These are phyloP conservation scores for Xylocampa areola DNA, from an alignment of 2,888 invertebrate species.

Conservation along the genomic window DNA sequence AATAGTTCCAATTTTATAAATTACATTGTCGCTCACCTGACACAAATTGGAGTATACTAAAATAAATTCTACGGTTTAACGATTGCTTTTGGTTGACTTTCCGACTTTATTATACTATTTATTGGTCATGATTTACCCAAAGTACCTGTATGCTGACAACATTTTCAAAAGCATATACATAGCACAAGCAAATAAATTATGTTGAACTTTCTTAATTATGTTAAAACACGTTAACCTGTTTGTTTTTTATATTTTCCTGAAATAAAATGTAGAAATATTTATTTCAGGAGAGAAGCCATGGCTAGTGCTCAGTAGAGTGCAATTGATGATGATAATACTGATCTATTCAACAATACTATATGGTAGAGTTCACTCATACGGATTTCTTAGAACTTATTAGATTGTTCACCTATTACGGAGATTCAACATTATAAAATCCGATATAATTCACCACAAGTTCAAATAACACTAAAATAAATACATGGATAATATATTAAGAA, in stretches of 20 bases:
- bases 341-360: too few relatives aligned
- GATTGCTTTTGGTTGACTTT: conserved; percentile 2
- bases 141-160: neutral
- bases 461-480: too few relatives aligned
- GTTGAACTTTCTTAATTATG: neutral
- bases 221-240: neutral
- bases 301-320: too few relatives aligned
- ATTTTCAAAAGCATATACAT: conserved; percentile 5
- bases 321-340: too few relatives aligned
- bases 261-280: neutral
- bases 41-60: conserved; percentile 14
- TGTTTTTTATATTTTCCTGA: neutral
- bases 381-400: too few relatives aligned
- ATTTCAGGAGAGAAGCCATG: too few relatives aligned
- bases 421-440: too few relatives aligned
- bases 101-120: conserved; percentile 2
- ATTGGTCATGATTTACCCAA: neutral
- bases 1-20: conserved; percentile 60
- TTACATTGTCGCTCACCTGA: conserved; percentile 22
- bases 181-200: neutral
- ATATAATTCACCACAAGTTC: too few relatives aligned
- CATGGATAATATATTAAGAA: too few relatives aligned
- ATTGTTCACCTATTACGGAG: too few relatives aligned
- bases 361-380: too few relatives aligned
- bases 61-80: conserved; percentile 1